Conservation (phyloP, 2,797 vertebrate genomes). For the Danio choprae region DNA sequence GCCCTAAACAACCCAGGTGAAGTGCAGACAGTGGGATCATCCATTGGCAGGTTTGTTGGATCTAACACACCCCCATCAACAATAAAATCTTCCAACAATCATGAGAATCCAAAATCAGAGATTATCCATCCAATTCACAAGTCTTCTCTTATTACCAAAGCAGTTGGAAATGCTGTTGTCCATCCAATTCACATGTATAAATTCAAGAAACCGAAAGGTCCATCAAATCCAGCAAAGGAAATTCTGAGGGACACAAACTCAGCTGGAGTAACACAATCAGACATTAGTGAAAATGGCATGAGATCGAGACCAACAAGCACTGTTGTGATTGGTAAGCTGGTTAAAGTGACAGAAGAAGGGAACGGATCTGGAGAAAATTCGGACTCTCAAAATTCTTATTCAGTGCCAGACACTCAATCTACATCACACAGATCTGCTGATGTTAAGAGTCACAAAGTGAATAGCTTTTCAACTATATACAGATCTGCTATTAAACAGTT, state of each 20-base stretch:
- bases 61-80: not conserved
- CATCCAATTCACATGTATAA: not conserved
- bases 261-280: not conserved
- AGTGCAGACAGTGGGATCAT: not conserved
- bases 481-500: conserved; percentile 9
- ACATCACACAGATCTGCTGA: not conserved
- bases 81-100: not conserved
- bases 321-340: conserved; percentile 5
- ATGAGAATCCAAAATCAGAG: not conserved
- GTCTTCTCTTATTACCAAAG: not conserved
- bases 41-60: not conserved
- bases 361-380: conserved; percentile 12
- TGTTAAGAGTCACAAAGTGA: not conserved
- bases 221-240: not conserved
- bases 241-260: not conserved
- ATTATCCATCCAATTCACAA: not conserved
- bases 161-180: not conserved
- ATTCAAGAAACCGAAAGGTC: not conserved
- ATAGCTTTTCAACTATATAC: not conserved
- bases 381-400: not conserved
- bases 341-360: not conserved
- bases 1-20: not conserved
- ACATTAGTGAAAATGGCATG: not conserved
- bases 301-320: conserved; percentile 22
- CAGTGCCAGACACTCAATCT: conserved; percentile 21